Base-by-base conservation (phyloP, 2,888 invertebrate species). In the Agriotes lineatus region DNA sequence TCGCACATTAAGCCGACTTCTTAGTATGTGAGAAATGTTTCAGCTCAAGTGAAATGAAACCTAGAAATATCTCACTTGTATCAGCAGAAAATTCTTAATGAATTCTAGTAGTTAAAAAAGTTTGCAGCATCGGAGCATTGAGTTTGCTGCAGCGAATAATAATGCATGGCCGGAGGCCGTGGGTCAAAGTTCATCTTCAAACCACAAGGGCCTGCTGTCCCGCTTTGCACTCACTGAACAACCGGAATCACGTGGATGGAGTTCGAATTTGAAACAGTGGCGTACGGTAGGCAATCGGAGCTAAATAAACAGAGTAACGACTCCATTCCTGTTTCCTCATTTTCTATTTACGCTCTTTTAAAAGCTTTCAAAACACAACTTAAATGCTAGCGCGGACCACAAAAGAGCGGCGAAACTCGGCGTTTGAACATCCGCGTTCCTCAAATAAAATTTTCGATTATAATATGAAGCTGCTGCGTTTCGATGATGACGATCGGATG, bases 21-120 rank as follows among this genome's bases (percentile, higher is more conserved):
- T 83, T 82, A 80, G 80, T 82, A 83, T 83, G 83, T 81, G 78
- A 74, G 76, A 73, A 75, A 74, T 80, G 82, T 82, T 76, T 78
- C 76, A 81, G 80, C 82, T 82, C 81, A 81, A 82, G 81, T 81
- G 82, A 82, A 83, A 82, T 82, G 82, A 82, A 83, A 82, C 82
- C 82, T 81, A 79, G 81, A 80, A 83, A 82, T 82, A 82, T 82
- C 82, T 82, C 82, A 82, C 81, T 83, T 82, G 81, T 82, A 82
- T 82, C 82, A 82, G 81, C 79, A 82, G 80, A 80, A 82, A 82
- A 83, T 83, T 83, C 82, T 79, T 83, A 83, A 84, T 83, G 84
- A 84, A 84, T 84, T 83, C 83, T 80, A 80, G 80, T 82, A 83
- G 83, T 83, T 83, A 83, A 83, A 83, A 84, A 84, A 83, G 82